Evolutionary conservation across 2,797 vertebrate genomes (phyloP), one percentile per base, ranked within the genome.

Genomic region (Dendrocincla fuliginosa): DNA sequence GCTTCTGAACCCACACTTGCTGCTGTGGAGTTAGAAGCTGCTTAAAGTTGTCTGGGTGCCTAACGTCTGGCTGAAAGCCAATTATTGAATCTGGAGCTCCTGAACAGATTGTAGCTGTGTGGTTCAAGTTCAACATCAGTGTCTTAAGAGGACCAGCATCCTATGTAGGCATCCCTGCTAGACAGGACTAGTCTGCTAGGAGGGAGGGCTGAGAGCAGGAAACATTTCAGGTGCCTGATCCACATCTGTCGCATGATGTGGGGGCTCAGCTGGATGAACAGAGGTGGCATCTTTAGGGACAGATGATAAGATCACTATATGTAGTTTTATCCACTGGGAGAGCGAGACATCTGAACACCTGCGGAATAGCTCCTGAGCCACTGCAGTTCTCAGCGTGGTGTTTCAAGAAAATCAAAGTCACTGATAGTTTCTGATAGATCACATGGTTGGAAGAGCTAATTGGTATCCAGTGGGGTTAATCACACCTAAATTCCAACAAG

Each of bases 391-490:
- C 50, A 64, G 23, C 6, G 18, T 53, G 57, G 41, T 23, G 12
- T 78, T 83, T 80, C 56, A 52, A 59, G 68, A 53, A 68, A 91
- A 83, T 85, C 87, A 82, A 86, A 93, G 75, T 39, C 55, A 35
- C 42, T 19, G 75, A 28, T 55, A 68, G 47, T n/a, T 5, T 84
- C 47, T 70, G 81, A 76, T 42, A 91, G 67, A 89, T 70, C 79
- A 53, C 3, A 7, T 85, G 81, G 37, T 2, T 93, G 61, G 64
- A 93, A 83, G 84, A 93, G 49, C 64, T 96, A 96, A 95, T 91
- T 94, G 79, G 68, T 69, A 91, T 91, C 95, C 91, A 92, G 64
- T 74, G 57, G 76, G 71, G 87, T 91, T 95, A 96, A 96, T 95
- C 78, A 68, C 91, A 64, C 46, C 71, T 95, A 41, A 93, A 71